Base-by-base conservation (phyloP, 2,113 vertebrate genomes). In the Trematocara unimaculatum region DNA sequence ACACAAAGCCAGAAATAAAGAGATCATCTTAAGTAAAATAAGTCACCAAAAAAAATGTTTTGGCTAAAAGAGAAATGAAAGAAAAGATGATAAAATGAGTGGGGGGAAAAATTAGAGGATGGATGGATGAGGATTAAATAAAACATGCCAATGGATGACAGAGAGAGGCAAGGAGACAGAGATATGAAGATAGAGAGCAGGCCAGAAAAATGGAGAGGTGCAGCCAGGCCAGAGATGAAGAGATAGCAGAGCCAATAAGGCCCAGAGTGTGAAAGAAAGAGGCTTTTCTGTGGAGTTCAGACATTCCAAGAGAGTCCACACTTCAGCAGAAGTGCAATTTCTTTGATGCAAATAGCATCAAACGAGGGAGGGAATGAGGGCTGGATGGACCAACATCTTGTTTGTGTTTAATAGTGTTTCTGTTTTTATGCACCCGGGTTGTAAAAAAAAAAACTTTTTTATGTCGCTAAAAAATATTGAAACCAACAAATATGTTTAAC, bases 221-320 rank as follows among this genome's bases (percentile, higher is more conserved):
- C 2, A 83, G 42, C n/a, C 2, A 38, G 87, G 88, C 89, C 90
- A 89, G 79, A 93, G 93, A 95, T 95, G 83, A 40, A 84, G 87
- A 51, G 91, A 94, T 95, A 91, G n/a, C 33, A 35, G 54, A 26
- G 49, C 80, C 84, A 90, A 64, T 82, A 74, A 91, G 84, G 67
- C 80, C 54, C 64, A 84, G 47, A 79, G 87, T 87, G 85, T 47
- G 88, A 89, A 91, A 91, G 83, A 91, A 84, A 91, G 88, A 87
- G 3, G 79, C 83, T 89, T 82, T 92, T 92, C 87, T 91, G 80
- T 79, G 14, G 82, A 88, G 64, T 67, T 80, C 70, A 84, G 84
- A 56, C 55, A 14, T 35, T 84, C 12, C 17, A 60, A 38, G 72
- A 26, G n/a, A 29, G 72, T 47, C 77, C 45, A 14, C 9, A 3